phyloP scores from a whole-genome alignment of 2,888 invertebrate genomes.

The Coenonympha glycerion region DNA sequence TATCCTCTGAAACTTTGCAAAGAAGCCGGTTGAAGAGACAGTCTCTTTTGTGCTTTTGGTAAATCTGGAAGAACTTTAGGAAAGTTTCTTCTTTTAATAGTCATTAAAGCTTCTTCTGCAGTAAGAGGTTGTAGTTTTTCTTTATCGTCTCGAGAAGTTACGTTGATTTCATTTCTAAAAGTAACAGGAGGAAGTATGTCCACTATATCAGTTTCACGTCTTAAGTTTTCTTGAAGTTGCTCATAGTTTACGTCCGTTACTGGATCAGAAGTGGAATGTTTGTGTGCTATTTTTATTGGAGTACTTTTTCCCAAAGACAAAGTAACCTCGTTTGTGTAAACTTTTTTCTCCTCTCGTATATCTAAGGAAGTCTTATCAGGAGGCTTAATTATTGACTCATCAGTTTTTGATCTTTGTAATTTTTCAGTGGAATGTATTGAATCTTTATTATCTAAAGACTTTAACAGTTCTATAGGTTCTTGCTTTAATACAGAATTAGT shows the following conservation, averaged over 20 bases:
- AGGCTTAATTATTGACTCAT: slow-evolving; percentile 53
- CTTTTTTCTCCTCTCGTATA: slow-evolving; percentile 36
- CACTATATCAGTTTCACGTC: slow-evolving; percentile 39
- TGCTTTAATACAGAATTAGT: slow-evolving; percentile 84
- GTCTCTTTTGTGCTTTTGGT: slow-evolving; percentile 76
- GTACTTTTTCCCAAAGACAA: slow-evolving; percentile 48
- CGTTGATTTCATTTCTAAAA: slow-evolving; percentile 80
- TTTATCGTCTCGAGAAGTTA: slow-evolving; percentile 81
- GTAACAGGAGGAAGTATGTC: slow-evolving; percentile 63
- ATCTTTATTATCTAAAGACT: slow-evolving; percentile 73
- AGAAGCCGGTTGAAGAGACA: slow-evolving; percentile 78
- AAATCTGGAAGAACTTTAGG: slow-evolving; percentile 91
- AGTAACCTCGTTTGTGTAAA: slow-evolving; percentile 59
- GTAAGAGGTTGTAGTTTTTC: slow-evolving; percentile 61
- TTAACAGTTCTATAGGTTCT: slow-evolving; percentile 84
- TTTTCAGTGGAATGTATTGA: slow-evolving; percentile 51
- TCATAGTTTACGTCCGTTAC: slow-evolving; percentile 76
- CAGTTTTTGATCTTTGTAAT: slow-evolving; percentile 61
- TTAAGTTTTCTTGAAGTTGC: slow-evolving; percentile 50
- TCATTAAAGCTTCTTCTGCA: slow-evolving; percentile 82
- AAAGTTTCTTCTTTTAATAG: slow-evolving; percentile 85
- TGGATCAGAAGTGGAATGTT: slow-evolving; percentile 82
- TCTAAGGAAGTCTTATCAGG: slow-evolving; percentile 16
- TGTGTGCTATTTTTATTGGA: slow-evolving; percentile 75
- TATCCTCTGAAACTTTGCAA: slow-evolving; percentile 60